These are phyloP conservation scores for Chymomyza costata DNA, from an alignment of 1,140 invertebrate species.

Conservation along the genomic window DNA sequence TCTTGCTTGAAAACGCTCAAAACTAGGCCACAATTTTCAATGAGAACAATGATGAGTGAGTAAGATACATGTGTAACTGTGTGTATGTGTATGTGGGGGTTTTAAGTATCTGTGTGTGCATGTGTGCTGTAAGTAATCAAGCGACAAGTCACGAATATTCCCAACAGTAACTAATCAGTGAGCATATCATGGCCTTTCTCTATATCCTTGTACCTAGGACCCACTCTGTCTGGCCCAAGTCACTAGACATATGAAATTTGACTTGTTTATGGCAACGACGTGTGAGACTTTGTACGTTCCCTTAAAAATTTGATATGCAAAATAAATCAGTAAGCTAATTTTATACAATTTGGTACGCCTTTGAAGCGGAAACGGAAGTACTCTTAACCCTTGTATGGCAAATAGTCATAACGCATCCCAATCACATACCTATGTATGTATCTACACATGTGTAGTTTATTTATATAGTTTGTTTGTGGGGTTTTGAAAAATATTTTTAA, in stretches of 20 bases:
- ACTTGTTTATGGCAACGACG: conserved; percentile 13
- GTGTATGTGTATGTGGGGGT: conserved; percentile 16
- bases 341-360: conserved; percentile 35
- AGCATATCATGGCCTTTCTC: conserved; percentile 28
- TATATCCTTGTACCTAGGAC: neutral
- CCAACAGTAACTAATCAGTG: conserved; percentile 57
- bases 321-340: conserved; percentile 45
- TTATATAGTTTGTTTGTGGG: too few species aligned
- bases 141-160: conserved; percentile 47
- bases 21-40: conserved; percentile 15
- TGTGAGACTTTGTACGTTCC: conserved; percentile 2
- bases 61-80: conserved; percentile 3
- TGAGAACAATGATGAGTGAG: conserved; percentile 8
- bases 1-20: neutral
- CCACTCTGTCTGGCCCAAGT: neutral
- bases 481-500: too few species aligned
- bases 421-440: too few species aligned
- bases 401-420: too few species aligned
- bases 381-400: too few species aligned
- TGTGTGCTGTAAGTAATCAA: conserved; percentile 48
- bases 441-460: too few species aligned
- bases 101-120: conserved; percentile 38
- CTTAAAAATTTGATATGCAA: conserved; percentile 40
- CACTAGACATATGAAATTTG: conserved; percentile 29
- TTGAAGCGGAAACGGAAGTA: conserved; percentile 35